phyloP scores from a whole-genome alignment of 2,113 vertebrate genomes.

The Connochaetes taurinus region DNA sequence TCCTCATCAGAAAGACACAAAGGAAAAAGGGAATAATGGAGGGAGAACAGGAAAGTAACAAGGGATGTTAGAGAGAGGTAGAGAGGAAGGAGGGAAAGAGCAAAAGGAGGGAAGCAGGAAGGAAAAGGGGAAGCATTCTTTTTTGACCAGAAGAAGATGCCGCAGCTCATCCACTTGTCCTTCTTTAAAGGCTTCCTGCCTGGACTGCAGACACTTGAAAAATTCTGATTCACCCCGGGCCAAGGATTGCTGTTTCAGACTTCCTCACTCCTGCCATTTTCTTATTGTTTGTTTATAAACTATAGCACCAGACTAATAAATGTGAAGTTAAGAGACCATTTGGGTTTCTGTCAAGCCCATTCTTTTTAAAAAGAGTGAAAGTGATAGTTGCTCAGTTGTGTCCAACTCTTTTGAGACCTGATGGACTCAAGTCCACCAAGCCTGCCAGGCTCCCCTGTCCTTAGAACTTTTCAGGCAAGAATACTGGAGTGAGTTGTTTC shows the following conservation, averaged over 20 bases:
- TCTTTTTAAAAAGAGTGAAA: neutral
- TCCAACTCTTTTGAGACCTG: neutral
- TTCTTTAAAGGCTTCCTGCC: neutral
- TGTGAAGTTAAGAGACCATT: neutral
- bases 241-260: neutral
- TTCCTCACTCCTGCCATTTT: neutral
- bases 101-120: neutral
- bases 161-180: constrained; percentile 40
- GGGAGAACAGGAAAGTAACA: neutral
- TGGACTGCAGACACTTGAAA: constrained; percentile 12
- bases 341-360: neutral
- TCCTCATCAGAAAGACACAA: neutral
- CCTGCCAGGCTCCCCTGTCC: neutral
- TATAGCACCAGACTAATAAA: constrained; percentile 41
- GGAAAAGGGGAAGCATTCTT: neutral
- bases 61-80: neutral
- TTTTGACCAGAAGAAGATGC: constrained; percentile 41
- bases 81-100: neutral
- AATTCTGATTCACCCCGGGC: constrained; percentile 27
- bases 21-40: neutral
- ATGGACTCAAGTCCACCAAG: neutral
- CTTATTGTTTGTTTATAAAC: constrained; percentile 49
- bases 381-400: neutral
- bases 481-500: neutral
- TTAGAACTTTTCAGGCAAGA: neutral